Evolutionary conservation across 2,113 vertebrate genomes (phyloP), one percentile per base, ranked within the genome.

Genomic region (Ahaetulla prasina): DNA sequence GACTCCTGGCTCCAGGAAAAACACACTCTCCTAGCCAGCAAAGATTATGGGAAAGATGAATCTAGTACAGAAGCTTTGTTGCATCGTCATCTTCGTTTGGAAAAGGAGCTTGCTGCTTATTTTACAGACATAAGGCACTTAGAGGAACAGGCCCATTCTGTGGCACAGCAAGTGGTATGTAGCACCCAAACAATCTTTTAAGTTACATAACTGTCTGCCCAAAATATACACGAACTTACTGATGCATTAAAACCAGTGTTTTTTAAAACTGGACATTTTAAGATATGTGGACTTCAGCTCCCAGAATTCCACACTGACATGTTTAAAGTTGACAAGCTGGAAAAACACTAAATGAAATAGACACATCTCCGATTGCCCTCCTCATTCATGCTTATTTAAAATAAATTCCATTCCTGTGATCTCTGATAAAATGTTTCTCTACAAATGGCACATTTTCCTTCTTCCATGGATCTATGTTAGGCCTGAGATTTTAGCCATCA

Each of bases 1-100:
- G 95, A 97, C 1, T 98, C 98, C 0, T 99, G 98, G 99, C 45
- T 99, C 92, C 92, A 60, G 0, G 98, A 98, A 95, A 98, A 91
- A 93, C 97, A 97, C 52, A 97, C 97, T 0, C 96, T 98, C 3
- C 95, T 99, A 8, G 96, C 94, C 94, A 98, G 96, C 89, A 92
- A 97, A 23, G 98, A 98, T 95, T 97, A 96, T 0, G 98, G 98
- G 47, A 97, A 97, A 57, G 98, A 99, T 2, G 98, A 98, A 63
- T 97, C 95, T 0, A 97, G 98, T 0, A 94, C 98, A 0, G 96
- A 97, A 18, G 96, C 96, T 0, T 93, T 98, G 95, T 88, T 98
- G 87, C 98, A 97, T 93, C 97, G 98, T 8, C 98, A 99, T 96
- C 91, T 97, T 93, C 96, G 97, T 35, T 57, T 99, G 94, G 97